Conservation (phyloP, 2,888 invertebrate genomes). For the Platynereis dumerilii region DNA sequence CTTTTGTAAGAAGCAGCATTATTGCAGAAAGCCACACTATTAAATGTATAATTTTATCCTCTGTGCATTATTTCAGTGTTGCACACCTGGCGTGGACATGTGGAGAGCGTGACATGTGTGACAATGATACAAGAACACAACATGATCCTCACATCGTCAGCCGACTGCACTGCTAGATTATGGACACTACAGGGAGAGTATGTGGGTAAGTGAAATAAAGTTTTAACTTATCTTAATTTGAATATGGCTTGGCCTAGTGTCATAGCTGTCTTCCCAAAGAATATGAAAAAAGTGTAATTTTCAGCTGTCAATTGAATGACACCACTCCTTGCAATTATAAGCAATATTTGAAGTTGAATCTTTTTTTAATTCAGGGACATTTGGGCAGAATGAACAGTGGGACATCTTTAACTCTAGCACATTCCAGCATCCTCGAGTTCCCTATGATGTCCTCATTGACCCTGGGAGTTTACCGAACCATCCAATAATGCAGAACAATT, state of each 20-base stretch:
- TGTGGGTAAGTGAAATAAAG: constrained; percentile 59
- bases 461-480: constrained; percentile 58
- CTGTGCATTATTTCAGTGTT: constrained; percentile 51
- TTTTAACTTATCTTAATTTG: too few relatives aligned
- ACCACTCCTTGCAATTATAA: too few relatives aligned
- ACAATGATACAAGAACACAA: constrained; percentile 57
- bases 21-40: too few relatives aligned
- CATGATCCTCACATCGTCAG: constrained; percentile 57
- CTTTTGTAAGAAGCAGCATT: too few relatives aligned
- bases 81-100: constrained; percentile 60
- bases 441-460: constrained; percentile 63
- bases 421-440: constrained; percentile 63
- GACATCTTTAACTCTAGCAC: constrained; percentile 59
- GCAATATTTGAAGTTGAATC: too few relatives aligned
- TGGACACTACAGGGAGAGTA: constrained; percentile 63
- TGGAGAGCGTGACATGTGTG: constrained; percentile 58
- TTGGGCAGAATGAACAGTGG: constrained; percentile 63
- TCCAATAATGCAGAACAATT: constrained; percentile 49
- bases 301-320: too few relatives aligned
- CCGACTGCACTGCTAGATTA: constrained; percentile 61
- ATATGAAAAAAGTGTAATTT: too few relatives aligned
- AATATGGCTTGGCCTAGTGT: too few relatives aligned
- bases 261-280: too few relatives aligned
- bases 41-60: too few relatives aligned
- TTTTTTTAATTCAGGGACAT: constrained; percentile 52